These are phyloP conservation scores for Diadophis punctatus DNA, from an alignment of 2,113 vertebrate species.

Conservation along the genomic window DNA sequence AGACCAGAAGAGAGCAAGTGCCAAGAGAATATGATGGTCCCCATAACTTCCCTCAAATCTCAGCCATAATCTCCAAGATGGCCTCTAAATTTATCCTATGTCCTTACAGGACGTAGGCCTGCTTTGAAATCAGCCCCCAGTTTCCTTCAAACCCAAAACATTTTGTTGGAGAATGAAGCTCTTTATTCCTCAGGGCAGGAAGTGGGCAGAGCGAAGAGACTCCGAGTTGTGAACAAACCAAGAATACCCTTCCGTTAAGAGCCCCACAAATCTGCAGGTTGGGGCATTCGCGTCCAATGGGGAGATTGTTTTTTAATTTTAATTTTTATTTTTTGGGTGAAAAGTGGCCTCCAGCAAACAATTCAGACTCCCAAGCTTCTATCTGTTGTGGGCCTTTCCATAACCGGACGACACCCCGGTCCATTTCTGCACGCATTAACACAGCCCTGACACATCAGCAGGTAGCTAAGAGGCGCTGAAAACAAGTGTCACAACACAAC, in stretches of 20 bases:
- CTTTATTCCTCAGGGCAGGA: background rate
- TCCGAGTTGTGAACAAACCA: background rate
- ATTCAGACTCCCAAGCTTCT: background rate
- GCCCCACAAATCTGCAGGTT: background rate
- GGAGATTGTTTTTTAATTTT: background rate
- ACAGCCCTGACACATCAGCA: background rate
- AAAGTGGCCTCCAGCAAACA: background rate
- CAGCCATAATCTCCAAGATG: background rate
- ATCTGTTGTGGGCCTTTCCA: background rate
- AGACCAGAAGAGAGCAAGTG: background rate
- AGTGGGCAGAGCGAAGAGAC: background rate
- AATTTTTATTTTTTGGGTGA: background rate
- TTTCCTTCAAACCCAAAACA: background rate
- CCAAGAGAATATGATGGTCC: background rate
- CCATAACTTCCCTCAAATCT: background rate
- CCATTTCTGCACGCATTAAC: rapidly evolving
- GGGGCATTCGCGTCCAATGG: rapidly evolving
- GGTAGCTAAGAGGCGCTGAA: background rate
- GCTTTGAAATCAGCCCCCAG: slow-evolving; percentile 21
- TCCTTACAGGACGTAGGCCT: background rate
- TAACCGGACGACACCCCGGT: background rate
- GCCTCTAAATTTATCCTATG: background rate
- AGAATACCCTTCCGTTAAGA: background rate
- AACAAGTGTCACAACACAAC: background rate
- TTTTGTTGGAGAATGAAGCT: background rate